These are phyloP conservation scores for Agrotis clavis DNA, from an alignment of 2,888 invertebrate species.

Conservation along the genomic window DNA sequence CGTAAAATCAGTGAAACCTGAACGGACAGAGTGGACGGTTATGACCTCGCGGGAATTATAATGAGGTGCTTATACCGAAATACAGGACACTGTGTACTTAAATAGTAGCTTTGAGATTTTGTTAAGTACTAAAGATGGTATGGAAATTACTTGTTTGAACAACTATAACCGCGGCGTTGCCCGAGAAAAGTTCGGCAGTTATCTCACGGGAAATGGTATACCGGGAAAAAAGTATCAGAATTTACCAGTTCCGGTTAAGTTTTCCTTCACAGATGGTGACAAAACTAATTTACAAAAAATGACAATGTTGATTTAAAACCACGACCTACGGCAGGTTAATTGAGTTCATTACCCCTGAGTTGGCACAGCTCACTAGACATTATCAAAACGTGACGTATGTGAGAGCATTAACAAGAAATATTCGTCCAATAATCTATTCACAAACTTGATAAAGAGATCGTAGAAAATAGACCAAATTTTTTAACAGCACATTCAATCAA, in stretches of 20 bases:
- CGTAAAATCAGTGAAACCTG: conserved; percentile 79
- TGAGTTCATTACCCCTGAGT: too few relatives aligned
- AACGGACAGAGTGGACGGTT: conserved; percentile 73
- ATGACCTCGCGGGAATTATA: conserved; percentile 76
- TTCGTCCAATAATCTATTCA: too few relatives aligned
- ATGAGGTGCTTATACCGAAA: conserved; percentile 72
- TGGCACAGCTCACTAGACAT: too few relatives aligned
- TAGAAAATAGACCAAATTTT: conserved; percentile 9
- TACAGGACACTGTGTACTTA: conserved; percentile 38
- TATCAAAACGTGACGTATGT: not conserved
- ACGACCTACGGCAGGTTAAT: too few relatives aligned
- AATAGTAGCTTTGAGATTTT: conserved; percentile 31
- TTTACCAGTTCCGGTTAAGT: too few relatives aligned
- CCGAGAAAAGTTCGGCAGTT: too few relatives aligned
- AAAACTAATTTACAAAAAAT: too few relatives aligned
- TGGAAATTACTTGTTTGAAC: conserved; percentile 11
- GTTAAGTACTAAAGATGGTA: conserved; percentile 3
- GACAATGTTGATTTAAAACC: too few relatives aligned
- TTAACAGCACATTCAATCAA: conserved; percentile 5
- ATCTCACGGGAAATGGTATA: too few relatives aligned
- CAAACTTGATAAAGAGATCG: not conserved
- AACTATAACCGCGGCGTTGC: too few relatives aligned
- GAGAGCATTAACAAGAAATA: not conserved
- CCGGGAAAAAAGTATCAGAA: too few relatives aligned
- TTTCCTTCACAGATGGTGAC: too few relatives aligned